A percentile compares a stretch with the other conserved stretches of the same genome.
phyloP scores from a whole-genome alignment of 53 echinoderm and acorn worm genomes.

The Temnopleurus reevesii region DNA sequence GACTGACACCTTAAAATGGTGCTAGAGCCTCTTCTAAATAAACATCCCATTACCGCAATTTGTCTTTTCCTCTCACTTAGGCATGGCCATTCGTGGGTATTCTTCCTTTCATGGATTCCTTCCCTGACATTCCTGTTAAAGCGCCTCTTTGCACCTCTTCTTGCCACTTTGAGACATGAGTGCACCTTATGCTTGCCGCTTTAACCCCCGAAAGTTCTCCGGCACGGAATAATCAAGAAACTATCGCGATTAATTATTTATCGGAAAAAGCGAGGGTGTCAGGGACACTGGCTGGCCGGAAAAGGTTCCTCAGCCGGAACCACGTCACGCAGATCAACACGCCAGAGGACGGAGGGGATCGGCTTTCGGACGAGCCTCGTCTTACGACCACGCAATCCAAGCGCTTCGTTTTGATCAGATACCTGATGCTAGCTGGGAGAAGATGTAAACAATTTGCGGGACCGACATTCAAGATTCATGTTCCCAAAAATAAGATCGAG shows the following conservation, averaged over 20 bases:
- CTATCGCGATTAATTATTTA: conserved; percentile 30
- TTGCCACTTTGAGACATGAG: no score
- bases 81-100: not conserved
- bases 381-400: conserved; percentile 34
- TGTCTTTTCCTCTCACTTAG: not conserved
- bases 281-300: not conserved
- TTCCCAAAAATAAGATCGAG: not conserved
- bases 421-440: not conserved
- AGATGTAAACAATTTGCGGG: conserved; percentile 30
- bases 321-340: conserved; percentile 48
- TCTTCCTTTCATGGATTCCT: not conserved
- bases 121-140: no score
- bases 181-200: not conserved
- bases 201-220: not conserved
- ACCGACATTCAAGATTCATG: not conserved
- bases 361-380: conserved; percentile 5
- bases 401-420: conserved; percentile 32
- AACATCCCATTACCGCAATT: not conserved
- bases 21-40: not conserved
- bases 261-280: not conserved
- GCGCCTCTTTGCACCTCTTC: no score
- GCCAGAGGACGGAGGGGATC: not conserved
- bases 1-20: no score
- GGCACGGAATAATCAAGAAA: not conserved
- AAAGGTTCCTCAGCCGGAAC: not conserved